Base-by-base conservation (phyloP, 2,888 invertebrate genomes). In the Rhagium mordax region DNA sequence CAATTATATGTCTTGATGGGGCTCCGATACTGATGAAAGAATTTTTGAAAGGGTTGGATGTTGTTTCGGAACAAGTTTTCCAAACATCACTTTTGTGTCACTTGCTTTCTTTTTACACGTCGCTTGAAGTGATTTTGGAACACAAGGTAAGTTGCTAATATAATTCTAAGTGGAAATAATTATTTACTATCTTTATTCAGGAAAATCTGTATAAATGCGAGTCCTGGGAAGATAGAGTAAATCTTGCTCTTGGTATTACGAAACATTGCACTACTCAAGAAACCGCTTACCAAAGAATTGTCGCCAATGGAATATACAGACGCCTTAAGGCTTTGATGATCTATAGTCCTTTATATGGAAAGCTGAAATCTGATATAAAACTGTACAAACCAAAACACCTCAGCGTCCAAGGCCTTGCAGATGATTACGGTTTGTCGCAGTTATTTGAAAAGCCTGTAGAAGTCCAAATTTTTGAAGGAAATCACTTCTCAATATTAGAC, bases 1-100 rank as follows among this genome's bases (percentile, higher is more conserved):
- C 90, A 51, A 81, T 95, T 1, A 89, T 94, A 81, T 90, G 96
- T n/a, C 89, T 98, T 59, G 98, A 98, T 85, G 97, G 97, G 7
- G 89, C 94, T 0, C 95, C 94, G 0, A 90, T 91, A 29, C 91
- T 92, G 84, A 87, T 94, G 21, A 90, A 91, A 82, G 87, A 88
- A 0, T 77, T 91, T 0, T 80, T 89, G 0, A 86, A 88, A 0
- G 86, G 89, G 81, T 88, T 89, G 1, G 85, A 85, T 47, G 85
- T 87, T 24, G 88, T 87, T 67, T 88, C 88, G 57, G 90, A 91
- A 33, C 76, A 84, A 0, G 88, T 90, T 71, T 86, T 92, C 0
- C 90, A 93, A 81, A 91, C 90, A 80, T 89, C 86, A 72, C 81
- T 93, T 2, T n/a, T 78, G 5, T 88, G 88, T 0, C 79, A 90